These are phyloP conservation scores for Arion vulgaris DNA, from an alignment of 1,140 invertebrate species.

Conservation along the genomic window DNA sequence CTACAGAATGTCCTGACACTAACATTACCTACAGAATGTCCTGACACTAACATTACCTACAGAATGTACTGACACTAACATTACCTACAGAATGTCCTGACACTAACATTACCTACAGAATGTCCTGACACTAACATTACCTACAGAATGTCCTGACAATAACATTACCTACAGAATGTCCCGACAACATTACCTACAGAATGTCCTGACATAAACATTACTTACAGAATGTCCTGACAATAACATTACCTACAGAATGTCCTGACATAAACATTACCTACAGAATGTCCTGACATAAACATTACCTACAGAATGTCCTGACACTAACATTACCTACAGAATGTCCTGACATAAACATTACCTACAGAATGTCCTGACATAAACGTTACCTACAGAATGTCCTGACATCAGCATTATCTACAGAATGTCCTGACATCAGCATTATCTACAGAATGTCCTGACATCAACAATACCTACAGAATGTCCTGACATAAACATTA, in stretches of 20 bases:
- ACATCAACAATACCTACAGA: not conserved
- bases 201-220: too few species aligned
- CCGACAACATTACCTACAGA: not conserved
- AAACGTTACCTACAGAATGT: not conserved
- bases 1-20: conserved; percentile 2
- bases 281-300: too few species aligned
- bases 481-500: not conserved
- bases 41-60: too few species aligned
- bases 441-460: too few species aligned
- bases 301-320: not conserved
- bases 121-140: too few species aligned
- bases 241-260: not conserved
- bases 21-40: not conserved
- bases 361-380: too few species aligned
- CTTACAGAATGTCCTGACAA: conserved; percentile 1
- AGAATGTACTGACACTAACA: too few species aligned
- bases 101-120: not conserved
- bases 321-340: not conserved
- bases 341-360: too few species aligned
- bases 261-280: too few species aligned
- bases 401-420: not conserved
- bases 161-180: not conserved
- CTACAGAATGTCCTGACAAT: too few species aligned
- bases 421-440: too few species aligned
- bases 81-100: conserved; percentile 1